Evolutionary conservation across 2,888 invertebrate species (phyloP).

Genomic region (Catocala fraxini): DNA sequence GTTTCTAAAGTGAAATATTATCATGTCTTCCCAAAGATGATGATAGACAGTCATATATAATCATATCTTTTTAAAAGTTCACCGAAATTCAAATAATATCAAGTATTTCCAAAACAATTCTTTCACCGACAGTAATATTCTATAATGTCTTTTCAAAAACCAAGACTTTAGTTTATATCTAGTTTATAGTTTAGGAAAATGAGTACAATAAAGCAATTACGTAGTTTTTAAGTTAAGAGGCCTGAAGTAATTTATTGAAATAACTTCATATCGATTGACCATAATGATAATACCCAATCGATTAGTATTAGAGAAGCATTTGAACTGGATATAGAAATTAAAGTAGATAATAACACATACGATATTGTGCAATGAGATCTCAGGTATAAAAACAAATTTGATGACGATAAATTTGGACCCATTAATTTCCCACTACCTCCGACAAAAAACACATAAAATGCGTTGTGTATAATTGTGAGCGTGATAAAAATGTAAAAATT

Average conservation of each 20-base stretch:
- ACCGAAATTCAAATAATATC: too few relatives aligned
- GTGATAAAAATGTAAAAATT: conserved; percentile 37
- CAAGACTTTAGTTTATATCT: conserved; percentile 42
- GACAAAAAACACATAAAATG: conserved; percentile 14
- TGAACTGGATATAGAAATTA: conserved; percentile 42
- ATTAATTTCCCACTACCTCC: conserved; percentile 33
- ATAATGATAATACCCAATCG: conserved; percentile 38
- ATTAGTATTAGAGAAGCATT: conserved; percentile 49
- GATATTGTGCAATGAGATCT: conserved; percentile 30
- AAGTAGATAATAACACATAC: conserved; percentile 21
- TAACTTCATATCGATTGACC: conserved; percentile 45
- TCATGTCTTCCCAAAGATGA: too few relatives aligned
- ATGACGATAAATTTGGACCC: conserved; percentile 13
- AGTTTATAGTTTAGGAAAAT: conserved; percentile 63
- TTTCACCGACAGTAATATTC: neutral
- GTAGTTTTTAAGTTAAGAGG: conserved; percentile 62
- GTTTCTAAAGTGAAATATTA: too few relatives aligned
- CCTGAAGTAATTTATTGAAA: conserved; percentile 68
- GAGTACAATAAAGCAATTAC: conserved; percentile 81
- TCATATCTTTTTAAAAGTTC: too few relatives aligned
- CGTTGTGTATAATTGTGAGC: conserved; percentile 27
- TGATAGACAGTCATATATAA: too few relatives aligned
- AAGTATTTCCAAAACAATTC: too few relatives aligned
- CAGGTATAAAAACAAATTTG: conserved; percentile 20
- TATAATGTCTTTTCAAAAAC: conserved; percentile 27